Evolutionary conservation across 1,140 invertebrate genomes (phyloP), one percentile per base, ranked within the genome.

Genomic region (Drosophila mojavensis): DNA sequence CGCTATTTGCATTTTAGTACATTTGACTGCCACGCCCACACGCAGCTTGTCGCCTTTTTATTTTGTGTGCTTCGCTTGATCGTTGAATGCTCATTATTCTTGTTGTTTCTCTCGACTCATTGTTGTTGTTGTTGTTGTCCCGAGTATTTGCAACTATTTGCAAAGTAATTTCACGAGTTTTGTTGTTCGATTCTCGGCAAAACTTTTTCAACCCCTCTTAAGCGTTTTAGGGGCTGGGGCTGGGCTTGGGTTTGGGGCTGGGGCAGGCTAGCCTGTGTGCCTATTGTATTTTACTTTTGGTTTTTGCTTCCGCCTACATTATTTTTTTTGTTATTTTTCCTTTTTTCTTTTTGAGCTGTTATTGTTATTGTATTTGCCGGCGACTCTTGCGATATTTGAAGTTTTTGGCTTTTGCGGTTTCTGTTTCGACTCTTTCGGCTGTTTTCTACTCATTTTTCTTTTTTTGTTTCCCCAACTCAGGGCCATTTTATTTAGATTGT

Each of bases 141-240:
- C 43, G 67, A 73, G 70, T 67, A 67, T 65, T 75, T 60, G 54
- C 61, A 79, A 83, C 80, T 83, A 83, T 83, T 83, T 79, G 61
- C 75, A 66, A 81, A 83, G 79, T 79, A 83, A 83, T 83, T 83
- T 78, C 75, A 74, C 48, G 67, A 83, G 80, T 83, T 83, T 75
- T 76, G 80, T 75, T 79, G 59, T 83, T 83, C 75, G 80, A 82
- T 82, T 82, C 64, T 48, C 47, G 47, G 24, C 47, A 1, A 62
- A 78, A 80, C 50, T 74, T 80, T 80, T 20, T n/a, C 47, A 43
- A 48, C 39, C 55, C 50, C 53, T 45, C 11, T 13, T 50, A 59
- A 33, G 24, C 43, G 33, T 20, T 20, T 50, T n/a, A 39, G 15
- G 15, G 13, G 54, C 26, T 58, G 43, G 56, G 11, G 50, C 60